Percentiles rank a stretch among this genome's conserved stretches.
phyloP scores from a whole-genome alignment of 1,140 invertebrate genomes.

The Drosophila mojavensis region DNA sequence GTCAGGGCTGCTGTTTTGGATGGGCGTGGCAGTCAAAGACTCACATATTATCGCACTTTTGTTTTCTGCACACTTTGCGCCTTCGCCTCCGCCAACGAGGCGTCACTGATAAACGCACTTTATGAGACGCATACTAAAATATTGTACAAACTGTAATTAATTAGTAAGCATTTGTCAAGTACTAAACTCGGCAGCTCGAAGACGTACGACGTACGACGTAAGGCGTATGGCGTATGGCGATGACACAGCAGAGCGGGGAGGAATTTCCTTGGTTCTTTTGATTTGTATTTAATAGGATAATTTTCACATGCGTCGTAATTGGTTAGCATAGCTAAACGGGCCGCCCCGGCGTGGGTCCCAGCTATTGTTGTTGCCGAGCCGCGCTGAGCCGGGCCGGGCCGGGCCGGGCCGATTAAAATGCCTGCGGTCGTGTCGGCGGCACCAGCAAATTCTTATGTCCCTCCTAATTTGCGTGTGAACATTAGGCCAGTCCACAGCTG shows the following conservation, averaged over 20 bases:
- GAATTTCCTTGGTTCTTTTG: constrained; percentile 59
- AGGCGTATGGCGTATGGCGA: background rate
- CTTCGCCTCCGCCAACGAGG: constrained; percentile 11
- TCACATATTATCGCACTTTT: constrained; percentile 66
- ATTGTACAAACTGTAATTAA: constrained; percentile 84
- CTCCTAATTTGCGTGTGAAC: constrained; percentile 83
- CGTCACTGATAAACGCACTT: constrained; percentile 71
- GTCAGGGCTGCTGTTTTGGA: background rate
- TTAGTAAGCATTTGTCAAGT: constrained; percentile 84
- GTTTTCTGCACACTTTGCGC: constrained; percentile 70
- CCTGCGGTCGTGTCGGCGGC: constrained; percentile 51
- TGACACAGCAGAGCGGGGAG: constrained; percentile 7
- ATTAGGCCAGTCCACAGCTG: constrained; percentile 37
- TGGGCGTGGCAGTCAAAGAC: constrained; percentile 19
- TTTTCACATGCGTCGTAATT: constrained; percentile 83
- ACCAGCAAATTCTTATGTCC: constrained; percentile 76
- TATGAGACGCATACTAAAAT: constrained; percentile 81
- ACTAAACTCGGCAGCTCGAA: constrained; percentile 60
- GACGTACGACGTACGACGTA: background rate
- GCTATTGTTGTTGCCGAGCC: constrained; percentile 12
- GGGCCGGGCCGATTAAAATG: constrained; percentile 48
- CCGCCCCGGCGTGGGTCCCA: background rate
- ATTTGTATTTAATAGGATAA: constrained; percentile 83
- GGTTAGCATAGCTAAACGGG: constrained; percentile 33
- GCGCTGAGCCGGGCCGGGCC: constrained; percentile 8